phyloP scores from a whole-genome alignment of 2,888 invertebrate species.

The Caenorhabditis auriculariae region DNA sequence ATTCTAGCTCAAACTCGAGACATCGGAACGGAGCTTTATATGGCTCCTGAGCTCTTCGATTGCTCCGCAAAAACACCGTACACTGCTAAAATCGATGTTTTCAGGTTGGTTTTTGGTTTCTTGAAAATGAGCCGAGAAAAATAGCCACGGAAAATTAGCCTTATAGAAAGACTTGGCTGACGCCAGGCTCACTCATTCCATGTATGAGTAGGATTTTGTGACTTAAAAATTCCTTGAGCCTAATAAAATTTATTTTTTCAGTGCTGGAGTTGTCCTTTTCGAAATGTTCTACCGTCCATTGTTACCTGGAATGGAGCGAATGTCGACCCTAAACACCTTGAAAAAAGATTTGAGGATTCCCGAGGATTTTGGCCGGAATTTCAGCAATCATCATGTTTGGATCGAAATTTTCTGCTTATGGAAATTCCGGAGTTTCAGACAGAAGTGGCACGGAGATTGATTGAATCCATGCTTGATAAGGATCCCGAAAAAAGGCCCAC shows the following conservation, averaged over 20 bases:
- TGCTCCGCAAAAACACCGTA: conserved; percentile 15
- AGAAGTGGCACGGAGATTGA: conserved; percentile 18
- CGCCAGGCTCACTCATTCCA: no score
- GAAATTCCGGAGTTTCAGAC: conserved; percentile 9
- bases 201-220: not conserved
- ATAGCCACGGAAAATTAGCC: not conserved
- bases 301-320: conserved; percentile 85
- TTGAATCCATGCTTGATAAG: conserved; percentile 38
- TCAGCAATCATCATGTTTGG: not conserved
- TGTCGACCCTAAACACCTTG: conserved; percentile 72
- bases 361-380: conserved; percentile 5
- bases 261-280: conserved; percentile 67
- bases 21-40: conserved; percentile 91
- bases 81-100: conserved; percentile 73
- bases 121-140: no score
- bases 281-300: conserved; percentile 85
- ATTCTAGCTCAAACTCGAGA: conserved; percentile 68
- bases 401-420: no score
- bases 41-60: conserved; percentile 81
- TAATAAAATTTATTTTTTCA: conserved; percentile 11
- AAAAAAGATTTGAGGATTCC: conserved; percentile 12
- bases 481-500: conserved; percentile 44
- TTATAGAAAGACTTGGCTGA: not conserved
- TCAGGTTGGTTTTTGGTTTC: conserved; percentile 73
- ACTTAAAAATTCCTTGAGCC: not conserved